phyloP scores from a whole-genome alignment of 2,888 invertebrate genomes.

The Eustalomyia histrio region DNA sequence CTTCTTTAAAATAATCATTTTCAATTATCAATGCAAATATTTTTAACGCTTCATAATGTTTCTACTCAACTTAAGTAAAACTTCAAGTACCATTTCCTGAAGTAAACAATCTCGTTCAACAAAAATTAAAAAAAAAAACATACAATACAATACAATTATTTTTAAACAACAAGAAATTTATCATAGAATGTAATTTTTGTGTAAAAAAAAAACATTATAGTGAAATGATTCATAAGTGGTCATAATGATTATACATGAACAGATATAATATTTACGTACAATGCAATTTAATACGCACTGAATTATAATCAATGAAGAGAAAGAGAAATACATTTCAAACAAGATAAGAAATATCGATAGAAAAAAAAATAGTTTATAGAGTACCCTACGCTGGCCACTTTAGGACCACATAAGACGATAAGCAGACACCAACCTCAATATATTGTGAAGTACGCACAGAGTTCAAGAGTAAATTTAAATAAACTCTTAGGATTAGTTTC shows the following conservation, averaged over 20 bases:
- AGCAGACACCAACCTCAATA: no score
- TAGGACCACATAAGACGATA: no score
- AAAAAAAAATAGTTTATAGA: neutral
- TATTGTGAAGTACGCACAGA: no score
- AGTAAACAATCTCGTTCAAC: constrained; percentile 1
- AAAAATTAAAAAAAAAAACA: neutral
- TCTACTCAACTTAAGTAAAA: neutral
- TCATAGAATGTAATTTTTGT: constrained; percentile 33
- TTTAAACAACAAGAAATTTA: constrained; percentile 25
- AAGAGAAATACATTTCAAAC: neutral
- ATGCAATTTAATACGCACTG: neutral
- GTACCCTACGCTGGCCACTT: neutral
- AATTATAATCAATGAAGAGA: neutral
- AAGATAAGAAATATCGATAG: constrained; percentile 4
- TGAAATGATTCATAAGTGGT: constrained; percentile 52
- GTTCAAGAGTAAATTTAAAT: no score
- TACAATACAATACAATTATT: constrained; percentile 11
- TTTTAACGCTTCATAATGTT: neutral
- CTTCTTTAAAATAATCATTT: constrained; percentile 12
- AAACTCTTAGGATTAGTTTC: no score
- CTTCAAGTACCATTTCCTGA: constrained; percentile 45
- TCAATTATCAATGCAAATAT: constrained; percentile 5
- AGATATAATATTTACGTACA: neutral
- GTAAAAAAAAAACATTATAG: constrained; percentile 3
- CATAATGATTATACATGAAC: neutral